Evolutionary conservation across 2,797 vertebrate genomes (phyloP), one percentile per base, ranked within the genome.

Genomic region (Anguilla obscura): DNA sequence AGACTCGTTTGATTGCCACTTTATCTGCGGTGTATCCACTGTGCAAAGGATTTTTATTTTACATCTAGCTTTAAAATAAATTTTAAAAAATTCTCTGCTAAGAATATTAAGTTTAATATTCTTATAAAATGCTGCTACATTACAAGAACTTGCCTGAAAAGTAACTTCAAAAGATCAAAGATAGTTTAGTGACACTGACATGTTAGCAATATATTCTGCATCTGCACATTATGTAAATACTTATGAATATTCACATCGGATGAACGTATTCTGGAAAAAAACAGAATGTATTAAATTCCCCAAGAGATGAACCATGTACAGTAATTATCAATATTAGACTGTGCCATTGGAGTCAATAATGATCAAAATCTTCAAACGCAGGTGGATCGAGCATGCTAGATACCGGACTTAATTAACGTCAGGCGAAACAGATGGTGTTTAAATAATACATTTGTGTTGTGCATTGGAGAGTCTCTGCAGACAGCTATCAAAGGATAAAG

Each of bases 401-500:
- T 88, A 91, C 89, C 76, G 40, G 86, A 87, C 85, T 85, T 85
- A 88, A 86, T 90, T 86, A 89, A 89, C 30, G 84, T 58, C 84
- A 85, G 16, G 86, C 63, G 84, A 83, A 92, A 88, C 90, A 92
- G 91, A 90, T 90, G 90, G 91, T 87, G 89, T 85, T 90, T 91
- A 85, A 92, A 92, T 91, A 90, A 91, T 90, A 88, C 90, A 92
- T 90, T 89, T 87, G 87, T 84, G 89, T 83, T 69, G 88, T 89
- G 88, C 89, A 88, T 86, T 82, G 27, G 50, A 85, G 88, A 27
- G 52, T 86, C 88, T 88, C 33, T 88, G 74, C 86, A 84, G 84
- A 89, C 87, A 87, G 85, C 56, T 89, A 90, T 92, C 85, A 80
- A 80, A 84, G 88, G 66, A 91, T 79, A 82, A 87, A 87, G 87